Evolutionary conservation across 2,888 invertebrate species (phyloP).

Genomic region (Ormyrus labotus): DNA sequence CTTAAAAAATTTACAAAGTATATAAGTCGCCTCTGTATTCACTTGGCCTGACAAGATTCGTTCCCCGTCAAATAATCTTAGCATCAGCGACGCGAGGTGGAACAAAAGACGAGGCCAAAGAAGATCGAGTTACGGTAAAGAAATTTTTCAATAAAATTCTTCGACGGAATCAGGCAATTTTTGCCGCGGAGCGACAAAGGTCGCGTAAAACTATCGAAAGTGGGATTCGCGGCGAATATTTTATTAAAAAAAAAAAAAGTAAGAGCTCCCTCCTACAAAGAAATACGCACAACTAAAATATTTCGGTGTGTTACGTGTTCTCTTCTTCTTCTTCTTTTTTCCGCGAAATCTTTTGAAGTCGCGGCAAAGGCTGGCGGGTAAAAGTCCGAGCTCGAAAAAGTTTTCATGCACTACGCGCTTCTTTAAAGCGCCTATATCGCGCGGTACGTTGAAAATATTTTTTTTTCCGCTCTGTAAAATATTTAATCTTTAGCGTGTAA

Average conservation of each 20-base stretch:
- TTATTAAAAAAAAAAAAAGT: no score
- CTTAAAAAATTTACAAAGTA: slow-evolving; percentile 32
- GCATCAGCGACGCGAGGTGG: no score
- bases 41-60: neutral
- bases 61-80: neutral
- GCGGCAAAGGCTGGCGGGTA: neutral
- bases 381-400: slow-evolving; percentile 23
- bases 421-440: slow-evolving; percentile 9
- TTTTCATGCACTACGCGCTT: slow-evolving; percentile 15
- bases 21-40: slow-evolving; percentile 3
- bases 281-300: slow-evolving; percentile 13
- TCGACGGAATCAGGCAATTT: neutral
- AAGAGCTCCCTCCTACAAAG: neutral
- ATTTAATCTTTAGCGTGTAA: no score
- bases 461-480: neutral
- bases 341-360: slow-evolving; percentile 26
- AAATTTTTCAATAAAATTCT: no score
- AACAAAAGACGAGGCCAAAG: no score
- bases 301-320: slow-evolving; percentile 32
- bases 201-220: no score
- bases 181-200: neutral
- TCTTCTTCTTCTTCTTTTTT: neutral
- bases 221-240: no score
- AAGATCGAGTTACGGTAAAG: no score
- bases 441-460: neutral